These are phyloP conservation scores for Hemicordylus capensis DNA, from an alignment of 2,113 vertebrate genomes.

Conservation along the genomic window DNA sequence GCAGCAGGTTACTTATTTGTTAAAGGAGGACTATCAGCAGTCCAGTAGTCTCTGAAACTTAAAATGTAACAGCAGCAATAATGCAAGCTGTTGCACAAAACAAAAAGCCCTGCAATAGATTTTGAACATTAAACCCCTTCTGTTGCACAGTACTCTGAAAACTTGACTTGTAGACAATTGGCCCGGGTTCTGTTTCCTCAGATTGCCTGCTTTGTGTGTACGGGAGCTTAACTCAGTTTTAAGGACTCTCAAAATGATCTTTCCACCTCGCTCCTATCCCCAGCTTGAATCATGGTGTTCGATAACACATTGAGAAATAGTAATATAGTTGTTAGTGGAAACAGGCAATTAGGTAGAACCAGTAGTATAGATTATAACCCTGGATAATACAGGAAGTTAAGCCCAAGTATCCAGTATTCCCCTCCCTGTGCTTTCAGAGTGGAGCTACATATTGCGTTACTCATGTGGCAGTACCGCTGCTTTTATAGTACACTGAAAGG, in stretches of 20 bases:
- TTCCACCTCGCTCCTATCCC: background rate
- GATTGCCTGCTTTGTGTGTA: too few species aligned
- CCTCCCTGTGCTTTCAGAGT: background rate
- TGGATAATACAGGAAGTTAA: background rate
- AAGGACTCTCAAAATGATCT: background rate
- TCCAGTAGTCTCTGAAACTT: background rate
- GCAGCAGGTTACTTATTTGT: background rate
- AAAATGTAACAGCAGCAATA: background rate
- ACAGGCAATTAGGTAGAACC: background rate
- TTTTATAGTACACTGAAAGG: background rate
- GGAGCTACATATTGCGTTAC: background rate
- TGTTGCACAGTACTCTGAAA: background rate
- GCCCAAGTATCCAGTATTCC: background rate
- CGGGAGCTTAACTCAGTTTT: background rate
- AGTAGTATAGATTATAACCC: background rate
- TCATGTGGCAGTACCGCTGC: background rate
- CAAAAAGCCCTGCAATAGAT: background rate
- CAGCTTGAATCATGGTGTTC: background rate
- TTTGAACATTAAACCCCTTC: background rate
- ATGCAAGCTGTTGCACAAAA: background rate
- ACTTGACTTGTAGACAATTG: background rate
- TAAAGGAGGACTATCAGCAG: background rate
- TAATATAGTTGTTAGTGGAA: too few species aligned
- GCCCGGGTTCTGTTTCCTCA: background rate
- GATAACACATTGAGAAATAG: background rate